A percentile compares a stretch with the other conserved stretches of the same genome.
Evolutionary conservation across 1,140 invertebrate genomes (phyloP).

Genomic region (Aphis gossypii): DNA sequence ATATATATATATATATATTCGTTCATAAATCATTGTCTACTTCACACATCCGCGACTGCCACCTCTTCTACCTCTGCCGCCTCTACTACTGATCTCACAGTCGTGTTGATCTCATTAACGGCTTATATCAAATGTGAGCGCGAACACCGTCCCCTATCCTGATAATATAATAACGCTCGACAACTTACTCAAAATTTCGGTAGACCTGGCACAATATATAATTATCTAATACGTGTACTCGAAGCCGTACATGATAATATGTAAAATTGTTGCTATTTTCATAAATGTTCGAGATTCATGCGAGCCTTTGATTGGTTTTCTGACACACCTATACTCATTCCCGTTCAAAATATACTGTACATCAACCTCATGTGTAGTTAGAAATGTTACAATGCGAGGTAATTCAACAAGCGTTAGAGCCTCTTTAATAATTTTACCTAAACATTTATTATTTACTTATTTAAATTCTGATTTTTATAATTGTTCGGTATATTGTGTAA

Average conservation of each 20-base stretch:
- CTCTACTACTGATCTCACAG: not conserved
- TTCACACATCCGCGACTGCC: not conserved
- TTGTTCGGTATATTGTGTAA: not conserved
- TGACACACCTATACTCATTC: not conserved
- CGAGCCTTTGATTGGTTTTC: not conserved
- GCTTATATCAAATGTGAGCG: not conserved
- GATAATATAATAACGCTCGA: not conserved
- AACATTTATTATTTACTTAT: not conserved
- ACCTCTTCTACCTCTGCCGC: not conserved
- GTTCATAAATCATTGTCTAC: slow-evolving; percentile 53
- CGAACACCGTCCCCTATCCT: not conserved
- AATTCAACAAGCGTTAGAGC: not conserved
- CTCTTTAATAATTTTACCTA: too few species aligned
- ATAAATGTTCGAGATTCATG: not conserved
- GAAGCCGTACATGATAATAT: not conserved
- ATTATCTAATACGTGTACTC: not conserved
- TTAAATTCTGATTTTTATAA: not conserved
- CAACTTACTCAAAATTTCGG: not conserved
- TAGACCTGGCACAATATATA: not conserved
- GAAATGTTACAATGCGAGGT: not conserved
- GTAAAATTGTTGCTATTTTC: not conserved
- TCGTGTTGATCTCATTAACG: slow-evolving; percentile 34
- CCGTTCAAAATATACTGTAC: not conserved
- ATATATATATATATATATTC: not conserved
- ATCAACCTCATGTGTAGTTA: not conserved